Conservation (phyloP, 2,113 vertebrate genomes). For the Clarias batrachus region DNA sequence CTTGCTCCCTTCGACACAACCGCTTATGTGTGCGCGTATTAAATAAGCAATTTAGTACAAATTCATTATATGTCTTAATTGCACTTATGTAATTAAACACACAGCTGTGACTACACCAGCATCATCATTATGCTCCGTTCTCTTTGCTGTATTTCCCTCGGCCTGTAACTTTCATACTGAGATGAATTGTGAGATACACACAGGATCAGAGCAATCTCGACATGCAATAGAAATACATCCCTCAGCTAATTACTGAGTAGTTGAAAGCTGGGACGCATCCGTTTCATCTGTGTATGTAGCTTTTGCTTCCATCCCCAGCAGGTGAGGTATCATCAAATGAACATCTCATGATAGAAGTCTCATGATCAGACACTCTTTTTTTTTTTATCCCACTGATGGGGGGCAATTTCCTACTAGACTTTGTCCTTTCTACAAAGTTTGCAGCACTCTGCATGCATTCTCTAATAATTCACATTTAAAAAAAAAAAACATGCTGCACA, state of each 20-base stretch:
- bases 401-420: neutral
- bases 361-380: slow-evolving; percentile 28
- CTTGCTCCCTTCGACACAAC: slow-evolving; percentile 2
- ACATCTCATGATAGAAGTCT: slow-evolving; percentile 10
- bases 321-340: slow-evolving; percentile 39
- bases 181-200: slow-evolving; percentile 54
- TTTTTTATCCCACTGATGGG: neutral
- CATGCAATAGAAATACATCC: slow-evolving; percentile 57
- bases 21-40: neutral
- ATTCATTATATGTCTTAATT: slow-evolving; percentile 48
- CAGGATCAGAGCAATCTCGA: slow-evolving; percentile 62
- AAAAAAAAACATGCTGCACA: neutral
- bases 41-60: slow-evolving; percentile 30
- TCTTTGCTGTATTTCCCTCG: slow-evolving; percentile 15
- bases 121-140: slow-evolving; percentile 17
- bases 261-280: slow-evolving; percentile 41
- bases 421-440: neutral
- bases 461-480: neutral
- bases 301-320: slow-evolving; percentile 23
- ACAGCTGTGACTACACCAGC: slow-evolving; percentile 35
- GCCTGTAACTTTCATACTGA: slow-evolving; percentile 55
- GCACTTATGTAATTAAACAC: slow-evolving; percentile 42
- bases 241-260: slow-evolving; percentile 66
- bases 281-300: slow-evolving; percentile 43
- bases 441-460: neutral